Base-by-base conservation (phyloP, 64 coral and sea anemone genomes). In the Porites lutea region DNA sequence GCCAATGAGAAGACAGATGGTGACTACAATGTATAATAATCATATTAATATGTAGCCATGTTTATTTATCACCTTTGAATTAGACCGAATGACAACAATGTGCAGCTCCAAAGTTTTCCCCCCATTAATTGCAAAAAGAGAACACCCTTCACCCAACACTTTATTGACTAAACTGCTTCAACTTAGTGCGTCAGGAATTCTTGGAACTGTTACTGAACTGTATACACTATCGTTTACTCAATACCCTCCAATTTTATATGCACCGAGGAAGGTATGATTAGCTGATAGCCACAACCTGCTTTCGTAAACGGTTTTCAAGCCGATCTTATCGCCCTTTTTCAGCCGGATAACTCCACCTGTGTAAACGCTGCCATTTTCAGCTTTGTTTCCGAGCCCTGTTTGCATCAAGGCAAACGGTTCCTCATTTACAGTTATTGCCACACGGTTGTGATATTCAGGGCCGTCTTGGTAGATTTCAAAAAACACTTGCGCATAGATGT, bases 401-500 rank as follows among this genome's bases (percentile, higher is more conserved):
- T 79, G 77, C 77, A 79, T 58, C 19, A 79, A 20, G 5, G 19
- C 14, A 49, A 79, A 58, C 2, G 19, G 19, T 14, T 9, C 19
- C 0, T 53, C 52, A 13, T 58, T 79, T 22, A 79, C 77, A 12
- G 10, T 59, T 0, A 79, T n/a, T 27, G 77, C 77, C 9, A 79
- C 77, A 49, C 77, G 77, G 52, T 79, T 79, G 19, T 79, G 52
- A 2, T 9, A 53, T 0, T 0, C 13, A 16, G 22, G 53, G 4
- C 3, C 22, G 2, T 3, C 12, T 52, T 4, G 2, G 52, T 58
- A 37, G 9, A 0, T 79, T 27, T 43, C 11, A 22, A 79, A 79
- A 79, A 79, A 79, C n/a, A 58, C 77, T 6, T 79, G 77, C 0
- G 53, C 77, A 49, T 79, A 58, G n/a, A 58, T 79, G n/a, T 58